These are phyloP conservation scores for Notechis scutatus DNA, from an alignment of 2,113 vertebrate species.

Conservation along the genomic window DNA sequence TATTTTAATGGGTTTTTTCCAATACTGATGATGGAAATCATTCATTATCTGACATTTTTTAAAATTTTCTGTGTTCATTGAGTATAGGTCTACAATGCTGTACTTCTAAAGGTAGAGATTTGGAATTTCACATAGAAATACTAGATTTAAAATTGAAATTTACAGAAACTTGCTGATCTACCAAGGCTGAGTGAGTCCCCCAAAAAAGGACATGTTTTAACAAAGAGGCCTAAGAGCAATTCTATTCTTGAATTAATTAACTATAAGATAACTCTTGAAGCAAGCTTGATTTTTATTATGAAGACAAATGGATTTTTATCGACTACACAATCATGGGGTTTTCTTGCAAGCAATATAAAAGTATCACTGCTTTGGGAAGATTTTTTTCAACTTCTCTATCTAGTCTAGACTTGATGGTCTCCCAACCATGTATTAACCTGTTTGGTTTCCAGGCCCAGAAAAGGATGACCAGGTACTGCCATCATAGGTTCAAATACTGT, in stretches of 20 bases:
- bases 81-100: not conserved
- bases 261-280: not conserved
- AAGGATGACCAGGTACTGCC: not conserved
- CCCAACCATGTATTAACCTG: not conserved
- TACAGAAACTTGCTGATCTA: not conserved
- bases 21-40: not conserved
- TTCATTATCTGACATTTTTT: not conserved
- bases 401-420: not conserved
- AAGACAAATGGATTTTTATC: not conserved
- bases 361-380: not conserved
- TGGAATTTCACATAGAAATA: not conserved
- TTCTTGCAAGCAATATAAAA: not conserved
- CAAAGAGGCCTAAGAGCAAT: not conserved
- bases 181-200: not conserved
- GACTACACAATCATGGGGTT: not conserved
- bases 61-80: too few relatives aligned
- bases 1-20: not conserved
- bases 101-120: not conserved
- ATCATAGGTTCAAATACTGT: not conserved
- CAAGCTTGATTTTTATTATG: not conserved
- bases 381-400: not conserved
- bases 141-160: not conserved
- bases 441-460: not conserved
- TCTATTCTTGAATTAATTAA: not conserved
- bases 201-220: not conserved